Evolutionary conservation across 2,888 invertebrate genomes (phyloP).

Genomic region (Diarsia dahlii): DNA sequence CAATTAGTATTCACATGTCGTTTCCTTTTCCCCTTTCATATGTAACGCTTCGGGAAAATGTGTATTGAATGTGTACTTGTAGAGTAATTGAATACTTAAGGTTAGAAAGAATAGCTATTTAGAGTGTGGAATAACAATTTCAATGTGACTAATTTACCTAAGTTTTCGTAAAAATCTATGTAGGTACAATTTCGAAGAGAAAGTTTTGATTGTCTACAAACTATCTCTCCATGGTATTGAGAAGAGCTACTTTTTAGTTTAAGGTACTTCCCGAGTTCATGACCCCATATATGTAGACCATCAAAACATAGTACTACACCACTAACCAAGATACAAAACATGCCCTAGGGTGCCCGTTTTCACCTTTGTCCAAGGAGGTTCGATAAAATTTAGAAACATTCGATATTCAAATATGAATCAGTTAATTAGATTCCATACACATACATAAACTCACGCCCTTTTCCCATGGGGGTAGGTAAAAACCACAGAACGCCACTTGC

Average conservation of each 20-base stretch:
- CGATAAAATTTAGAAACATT: background rate
- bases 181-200: no score
- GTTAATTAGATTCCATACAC: background rate
- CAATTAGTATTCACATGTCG: conserved; percentile 28
- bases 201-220: background rate
- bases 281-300: background rate
- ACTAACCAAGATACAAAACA: background rate
- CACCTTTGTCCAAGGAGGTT: background rate
- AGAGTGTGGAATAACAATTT: background rate
- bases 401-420: background rate
- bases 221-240: background rate
- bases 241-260: background rate
- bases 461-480: no score
- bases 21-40: background rate
- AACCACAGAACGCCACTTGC: no score
- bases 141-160: no score
- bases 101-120: background rate
- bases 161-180: background rate
- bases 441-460: no score
- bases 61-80: background rate
- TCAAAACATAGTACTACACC: background rate
- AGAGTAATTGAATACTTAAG: conserved; percentile 7
- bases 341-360: background rate
- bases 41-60: background rate
- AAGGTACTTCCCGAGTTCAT: background rate